These are phyloP conservation scores for Xanthia icteritia DNA, from an alignment of 2,888 invertebrate genomes.

Conservation along the genomic window DNA sequence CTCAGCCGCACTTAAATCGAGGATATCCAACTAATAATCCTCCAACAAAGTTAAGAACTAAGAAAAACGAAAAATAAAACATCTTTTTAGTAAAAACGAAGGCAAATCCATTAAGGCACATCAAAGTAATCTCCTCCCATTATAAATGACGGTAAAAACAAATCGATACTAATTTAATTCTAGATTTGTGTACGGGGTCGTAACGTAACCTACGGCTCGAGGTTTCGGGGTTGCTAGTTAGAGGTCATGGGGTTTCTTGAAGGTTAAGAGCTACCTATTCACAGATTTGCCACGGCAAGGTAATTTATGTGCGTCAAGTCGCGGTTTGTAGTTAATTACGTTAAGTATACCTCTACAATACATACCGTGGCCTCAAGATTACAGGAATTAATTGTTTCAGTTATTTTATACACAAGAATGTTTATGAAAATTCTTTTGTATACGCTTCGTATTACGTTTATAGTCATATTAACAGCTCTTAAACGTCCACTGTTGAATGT, in stretches of 20 bases:
- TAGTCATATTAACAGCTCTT: background rate
- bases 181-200: conserved; percentile 40
- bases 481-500: background rate
- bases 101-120: conserved; percentile 15
- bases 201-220: conserved; percentile 42
- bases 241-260: conserved; percentile 56
- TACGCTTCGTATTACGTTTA: conserved; percentile 5
- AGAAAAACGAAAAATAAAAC: background rate
- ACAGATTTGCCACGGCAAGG: conserved; percentile 46
- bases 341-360: conserved; percentile 41
- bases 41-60: background rate
- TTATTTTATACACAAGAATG: conserved; percentile 3
- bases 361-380: conserved; percentile 34
- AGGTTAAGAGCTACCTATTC: conserved; percentile 60
- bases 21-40: conserved; percentile 4
- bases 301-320: conserved; percentile 53
- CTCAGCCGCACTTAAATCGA: conserved; percentile 6
- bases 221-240: conserved; percentile 53
- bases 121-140: conserved; percentile 10
- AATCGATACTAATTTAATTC: conserved; percentile 35
- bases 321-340: conserved; percentile 43
- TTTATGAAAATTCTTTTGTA: background rate
- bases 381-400: conserved; percentile 33
- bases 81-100: background rate
- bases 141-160: conserved; percentile 24